phyloP scores from a whole-genome alignment of 2,888 invertebrate genomes.

The Elegia similella region DNA sequence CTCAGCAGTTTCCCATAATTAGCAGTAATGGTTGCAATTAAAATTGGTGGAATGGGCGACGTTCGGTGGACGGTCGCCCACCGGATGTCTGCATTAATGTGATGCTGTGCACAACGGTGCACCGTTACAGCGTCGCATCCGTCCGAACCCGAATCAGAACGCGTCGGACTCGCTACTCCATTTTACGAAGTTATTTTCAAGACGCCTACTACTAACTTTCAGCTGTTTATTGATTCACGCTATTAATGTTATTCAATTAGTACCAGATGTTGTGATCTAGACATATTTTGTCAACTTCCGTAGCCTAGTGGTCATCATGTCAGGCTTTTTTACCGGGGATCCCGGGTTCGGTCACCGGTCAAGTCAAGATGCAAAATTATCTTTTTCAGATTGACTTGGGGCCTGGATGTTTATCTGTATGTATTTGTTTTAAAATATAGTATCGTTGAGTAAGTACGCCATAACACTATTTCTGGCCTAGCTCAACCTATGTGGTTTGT shows the following conservation, averaged over 20 bases:
- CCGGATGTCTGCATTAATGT: slow-evolving; percentile 51
- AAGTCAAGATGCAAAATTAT: too few species aligned
- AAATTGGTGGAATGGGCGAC: slow-evolving; percentile 16
- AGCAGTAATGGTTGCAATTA: slow-evolving; percentile 17
- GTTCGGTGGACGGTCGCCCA: slow-evolving; percentile 17
- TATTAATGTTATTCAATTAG: slow-evolving; percentile 15
- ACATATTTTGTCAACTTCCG: background rate
- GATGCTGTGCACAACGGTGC: slow-evolving; percentile 48
- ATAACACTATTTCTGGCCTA: too few species aligned
- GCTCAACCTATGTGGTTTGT: too few species aligned
- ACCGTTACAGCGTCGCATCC: slow-evolving; percentile 55
- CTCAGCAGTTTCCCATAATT: background rate
- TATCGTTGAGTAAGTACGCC: too few species aligned
- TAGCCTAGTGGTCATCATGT: too few species aligned
- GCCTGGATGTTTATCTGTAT: too few species aligned
- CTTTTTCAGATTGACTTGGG: too few species aligned
- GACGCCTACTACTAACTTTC: slow-evolving; percentile 28
- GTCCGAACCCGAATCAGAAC: slow-evolving; percentile 40
- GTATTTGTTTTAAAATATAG: too few species aligned
- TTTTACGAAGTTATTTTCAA: slow-evolving; percentile 65
- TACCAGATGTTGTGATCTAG: slow-evolving; percentile 6
- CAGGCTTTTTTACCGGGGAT: too few species aligned
- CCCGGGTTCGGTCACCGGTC: too few species aligned
- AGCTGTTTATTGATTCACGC: slow-evolving; percentile 8
- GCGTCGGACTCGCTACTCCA: slow-evolving; percentile 38